These are phyloP conservation scores for Cheirogaleus major DNA, from an alignment of 2,797 vertebrate species.

Conservation along the genomic window DNA sequence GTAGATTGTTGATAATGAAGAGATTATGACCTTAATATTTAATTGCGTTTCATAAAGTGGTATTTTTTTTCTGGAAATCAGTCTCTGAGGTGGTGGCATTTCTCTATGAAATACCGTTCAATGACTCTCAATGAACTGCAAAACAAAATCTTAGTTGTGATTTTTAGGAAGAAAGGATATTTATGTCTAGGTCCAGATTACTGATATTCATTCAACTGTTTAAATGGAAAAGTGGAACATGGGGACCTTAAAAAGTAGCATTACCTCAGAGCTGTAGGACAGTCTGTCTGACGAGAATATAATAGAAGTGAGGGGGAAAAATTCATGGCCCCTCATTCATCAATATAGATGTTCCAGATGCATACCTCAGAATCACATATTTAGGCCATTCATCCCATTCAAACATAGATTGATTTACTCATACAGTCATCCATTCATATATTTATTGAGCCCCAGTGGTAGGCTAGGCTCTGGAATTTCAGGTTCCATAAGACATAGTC, in stretches of 20 bases:
- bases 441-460: background rate
- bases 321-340: background rate
- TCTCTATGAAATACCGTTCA: conserved; percentile 57
- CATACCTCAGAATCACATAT: background rate
- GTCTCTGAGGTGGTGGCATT: conserved; percentile 55
- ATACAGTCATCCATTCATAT: background rate
- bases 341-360: background rate
- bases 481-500: background rate
- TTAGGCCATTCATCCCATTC: background rate
- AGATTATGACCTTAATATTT: conserved; percentile 60
- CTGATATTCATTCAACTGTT: background rate
- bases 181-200: conserved; percentile 17
- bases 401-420: background rate
- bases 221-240: conserved; percentile 8
- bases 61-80: conserved; percentile 78
- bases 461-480: background rate
- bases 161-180: conserved; percentile 29
- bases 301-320: background rate
- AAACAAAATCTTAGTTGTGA: conserved; percentile 32
- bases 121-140: conserved; percentile 56
- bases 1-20: conserved; percentile 49
- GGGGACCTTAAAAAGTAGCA: background rate
- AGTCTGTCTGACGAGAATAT: background rate
- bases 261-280: background rate
- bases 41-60: conserved; percentile 66